Conservation (phyloP, 2,888 invertebrate genomes). For the Cynaeus angustus region DNA sequence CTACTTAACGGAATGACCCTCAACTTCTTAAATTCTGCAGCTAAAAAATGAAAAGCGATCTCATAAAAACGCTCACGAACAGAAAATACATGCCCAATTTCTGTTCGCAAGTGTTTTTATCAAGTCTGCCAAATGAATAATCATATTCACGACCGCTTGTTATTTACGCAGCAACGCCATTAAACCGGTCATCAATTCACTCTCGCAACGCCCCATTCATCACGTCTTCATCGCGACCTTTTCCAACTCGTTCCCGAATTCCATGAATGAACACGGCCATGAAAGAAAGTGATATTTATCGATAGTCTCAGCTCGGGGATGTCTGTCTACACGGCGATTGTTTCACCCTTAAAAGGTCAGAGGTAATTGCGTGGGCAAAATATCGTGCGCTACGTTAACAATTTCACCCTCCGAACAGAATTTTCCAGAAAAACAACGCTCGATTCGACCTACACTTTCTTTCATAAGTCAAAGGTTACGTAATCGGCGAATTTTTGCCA, state of each 20-base stretch:
- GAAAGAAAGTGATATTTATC: conserved; percentile 42
- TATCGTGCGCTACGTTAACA: conserved; percentile 24
- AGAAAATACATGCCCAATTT: no score
- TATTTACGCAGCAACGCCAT: no score
- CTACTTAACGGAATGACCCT: no score
- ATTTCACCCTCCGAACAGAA: conserved; percentile 17
- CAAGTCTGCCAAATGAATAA: no score
- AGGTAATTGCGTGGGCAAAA: conserved; percentile 50
- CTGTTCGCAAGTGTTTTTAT: no score
- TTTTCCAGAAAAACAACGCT: conserved; percentile 17
- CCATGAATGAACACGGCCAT: conserved; percentile 30
- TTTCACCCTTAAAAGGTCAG: conserved; percentile 44
- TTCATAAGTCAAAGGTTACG: conserved; percentile 19
- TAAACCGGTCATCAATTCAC: conserved; percentile 1
- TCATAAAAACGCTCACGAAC: no score
- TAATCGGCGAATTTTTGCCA: conserved; percentile 9
- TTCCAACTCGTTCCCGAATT: conserved; percentile 7
- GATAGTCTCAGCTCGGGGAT: conserved; percentile 13
- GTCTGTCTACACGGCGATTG: conserved; percentile 1
- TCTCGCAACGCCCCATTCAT: conserved; percentile 25
- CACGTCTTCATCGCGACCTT: conserved; percentile 25
- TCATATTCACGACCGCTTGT: no score
- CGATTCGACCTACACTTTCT: not conserved
- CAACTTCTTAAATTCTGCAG: no score
- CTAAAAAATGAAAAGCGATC: no score